Evolutionary conservation across 2,888 invertebrate genomes (phyloP).

Genomic region (Cyclophora albipunctata): DNA sequence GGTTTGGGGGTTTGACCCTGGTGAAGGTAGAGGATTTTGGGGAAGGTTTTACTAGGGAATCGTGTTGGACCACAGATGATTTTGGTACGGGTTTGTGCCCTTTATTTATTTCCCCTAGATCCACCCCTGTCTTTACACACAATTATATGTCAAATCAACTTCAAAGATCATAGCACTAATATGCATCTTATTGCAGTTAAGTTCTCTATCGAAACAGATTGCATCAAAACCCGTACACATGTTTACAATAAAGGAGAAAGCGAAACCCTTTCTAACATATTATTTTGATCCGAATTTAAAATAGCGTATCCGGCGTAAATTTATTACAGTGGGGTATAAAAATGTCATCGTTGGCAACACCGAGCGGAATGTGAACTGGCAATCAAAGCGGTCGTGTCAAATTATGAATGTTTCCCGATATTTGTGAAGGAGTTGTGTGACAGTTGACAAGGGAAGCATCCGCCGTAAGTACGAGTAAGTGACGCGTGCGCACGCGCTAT

Average conservation of each 20-base stretch:
- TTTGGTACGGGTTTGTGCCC: no score
- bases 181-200: no score
- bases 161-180: no score
- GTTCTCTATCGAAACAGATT: not conserved
- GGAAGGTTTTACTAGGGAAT: no score
- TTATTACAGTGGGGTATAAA: slow-evolving; percentile 54
- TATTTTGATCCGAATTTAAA: slow-evolving; percentile 54
- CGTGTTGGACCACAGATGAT: no score
- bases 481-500: slow-evolving; percentile 36
- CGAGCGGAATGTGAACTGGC: slow-evolving; percentile 25
- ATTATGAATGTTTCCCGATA: slow-evolving; percentile 66
- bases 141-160: no score
- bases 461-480: slow-evolving; percentile 35
- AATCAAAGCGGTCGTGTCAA: slow-evolving; percentile 60
- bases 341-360: slow-evolving; percentile 53
- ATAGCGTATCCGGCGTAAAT: slow-evolving; percentile 56
- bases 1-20: no score
- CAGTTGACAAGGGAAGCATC: slow-evolving; percentile 57
- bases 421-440: slow-evolving; percentile 66
- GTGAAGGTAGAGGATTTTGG: no score
- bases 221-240: slow-evolving; percentile 41
- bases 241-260: slow-evolving; percentile 53
- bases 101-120: no score
- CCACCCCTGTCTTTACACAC: no score
- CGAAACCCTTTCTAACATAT: slow-evolving; percentile 33